phyloP scores from a whole-genome alignment of 2,888 invertebrate species.

The Trachelus tabidus region DNA sequence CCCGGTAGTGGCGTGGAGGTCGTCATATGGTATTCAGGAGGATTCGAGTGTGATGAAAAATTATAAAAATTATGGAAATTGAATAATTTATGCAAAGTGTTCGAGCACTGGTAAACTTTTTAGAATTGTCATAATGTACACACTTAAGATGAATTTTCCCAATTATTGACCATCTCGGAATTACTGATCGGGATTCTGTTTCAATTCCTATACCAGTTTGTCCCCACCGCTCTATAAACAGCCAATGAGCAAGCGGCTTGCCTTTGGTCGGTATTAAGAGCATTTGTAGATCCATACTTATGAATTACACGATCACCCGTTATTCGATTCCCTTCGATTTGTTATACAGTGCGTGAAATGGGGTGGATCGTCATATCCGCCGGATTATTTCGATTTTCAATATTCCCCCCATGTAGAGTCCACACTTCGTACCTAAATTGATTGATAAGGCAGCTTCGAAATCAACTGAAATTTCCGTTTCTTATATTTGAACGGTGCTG shows the following conservation, averaged over 20 bases:
- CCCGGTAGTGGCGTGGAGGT: background rate
- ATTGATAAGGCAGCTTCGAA: background rate
- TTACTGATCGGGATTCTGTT: too few species aligned
- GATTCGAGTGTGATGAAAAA: constrained; percentile 44
- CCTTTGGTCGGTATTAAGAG: too few species aligned
- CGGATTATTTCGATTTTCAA: too few species aligned
- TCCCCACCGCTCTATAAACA: too few species aligned
- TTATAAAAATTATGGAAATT: constrained; percentile 54
- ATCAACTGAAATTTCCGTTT: background rate
- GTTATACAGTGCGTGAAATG: too few species aligned
- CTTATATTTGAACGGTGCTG: background rate
- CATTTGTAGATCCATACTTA: too few species aligned
- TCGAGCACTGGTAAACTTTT: constrained; percentile 36
- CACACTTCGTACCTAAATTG: background rate
- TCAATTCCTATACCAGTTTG: too few species aligned
- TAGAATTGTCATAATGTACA: constrained; percentile 26
- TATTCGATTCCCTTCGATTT: too few species aligned
- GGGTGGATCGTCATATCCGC: too few species aligned
- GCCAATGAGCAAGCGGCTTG: too few species aligned
- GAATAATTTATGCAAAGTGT: constrained; percentile 50
- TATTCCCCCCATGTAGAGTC: background rate
- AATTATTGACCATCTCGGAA: background rate
- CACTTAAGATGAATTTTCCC: constrained; percentile 2
- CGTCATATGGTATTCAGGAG: background rate
- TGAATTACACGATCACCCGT: too few species aligned